Conservation (phyloP, 2,888 invertebrate genomes). For the Lithosia quadra region DNA sequence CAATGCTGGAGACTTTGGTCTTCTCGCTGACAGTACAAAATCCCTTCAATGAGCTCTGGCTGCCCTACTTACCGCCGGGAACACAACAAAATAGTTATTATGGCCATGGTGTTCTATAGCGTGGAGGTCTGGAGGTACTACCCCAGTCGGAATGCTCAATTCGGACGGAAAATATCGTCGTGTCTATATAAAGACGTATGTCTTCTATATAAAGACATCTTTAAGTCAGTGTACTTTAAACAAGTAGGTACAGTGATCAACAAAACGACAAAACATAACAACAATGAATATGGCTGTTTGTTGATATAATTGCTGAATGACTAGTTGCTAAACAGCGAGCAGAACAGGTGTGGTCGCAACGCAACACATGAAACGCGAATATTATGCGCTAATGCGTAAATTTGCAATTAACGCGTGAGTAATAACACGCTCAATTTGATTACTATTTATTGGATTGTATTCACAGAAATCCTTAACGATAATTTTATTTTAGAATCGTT, state of each 20-base stretch:
- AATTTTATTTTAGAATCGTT: too few relatives aligned
- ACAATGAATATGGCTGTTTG: background rate
- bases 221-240: background rate
- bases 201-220: background rate
- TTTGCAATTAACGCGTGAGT: conserved; percentile 43
- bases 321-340: conserved; percentile 11
- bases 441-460: conserved; percentile 41
- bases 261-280: background rate
- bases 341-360: conserved; percentile 30
- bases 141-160: too few relatives aligned
- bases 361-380: conserved; percentile 36
- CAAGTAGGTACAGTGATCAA: background rate
- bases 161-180: too few relatives aligned
- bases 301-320: conserved; percentile 14
- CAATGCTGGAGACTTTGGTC: too few relatives aligned
- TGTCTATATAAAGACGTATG: too few relatives aligned
- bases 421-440: conserved; percentile 58
- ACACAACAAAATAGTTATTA: too few relatives aligned
- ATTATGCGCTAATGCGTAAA: too few relatives aligned
- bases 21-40: too few relatives aligned
- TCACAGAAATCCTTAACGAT: conserved; percentile 39
- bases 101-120: too few relatives aligned
- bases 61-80: too few relatives aligned
- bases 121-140: too few relatives aligned
- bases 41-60: too few relatives aligned